Conservation (phyloP, 2,888 invertebrate species). For the Allygus modestus region DNA sequence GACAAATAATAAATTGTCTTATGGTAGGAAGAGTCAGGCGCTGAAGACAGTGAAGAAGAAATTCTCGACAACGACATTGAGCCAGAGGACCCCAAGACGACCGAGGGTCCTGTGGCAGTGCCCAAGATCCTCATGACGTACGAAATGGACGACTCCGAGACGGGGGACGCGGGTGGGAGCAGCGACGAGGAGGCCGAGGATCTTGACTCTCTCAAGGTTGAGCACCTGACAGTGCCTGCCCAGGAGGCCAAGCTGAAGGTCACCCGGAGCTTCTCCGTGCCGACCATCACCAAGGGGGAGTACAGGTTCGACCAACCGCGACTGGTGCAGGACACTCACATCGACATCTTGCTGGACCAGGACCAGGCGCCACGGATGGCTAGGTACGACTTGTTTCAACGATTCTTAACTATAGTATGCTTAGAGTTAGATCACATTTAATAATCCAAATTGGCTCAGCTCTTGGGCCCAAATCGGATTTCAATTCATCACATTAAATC, state of each 20-base stretch:
- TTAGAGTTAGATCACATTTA: no score
- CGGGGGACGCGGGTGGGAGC: neutral
- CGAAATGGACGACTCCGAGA: slow-evolving; percentile 44
- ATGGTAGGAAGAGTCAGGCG: slow-evolving; percentile 59
- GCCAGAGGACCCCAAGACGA: neutral
- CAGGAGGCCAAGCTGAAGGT: slow-evolving; percentile 54
- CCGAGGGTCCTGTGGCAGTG: neutral
- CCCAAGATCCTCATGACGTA: slow-evolving; percentile 61
- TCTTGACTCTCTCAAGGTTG: slow-evolving; percentile 38
- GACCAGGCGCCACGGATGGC: neutral
- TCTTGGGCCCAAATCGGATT: no score
- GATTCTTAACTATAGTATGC: neutral
- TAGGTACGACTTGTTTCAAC: slow-evolving; percentile 25
- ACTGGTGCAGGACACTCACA: slow-evolving; percentile 45
- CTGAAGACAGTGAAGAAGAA: slow-evolving; percentile 64
- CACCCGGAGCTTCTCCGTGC: slow-evolving; percentile 50
- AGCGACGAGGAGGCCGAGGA: slow-evolving; percentile 18
- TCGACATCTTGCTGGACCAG: slow-evolving; percentile 52
- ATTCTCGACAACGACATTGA: slow-evolving; percentile 15
- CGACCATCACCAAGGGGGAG: slow-evolving; percentile 57
- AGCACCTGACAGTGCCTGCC: slow-evolving; percentile 44
- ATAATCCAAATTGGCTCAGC: no score
- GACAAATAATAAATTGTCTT: no score
- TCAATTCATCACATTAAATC: no score
- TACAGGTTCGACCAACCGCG: slow-evolving; percentile 53